Evolutionary conservation across 2,113 vertebrate species (phyloP).

Genomic region (Apodemus sylvaticus): DNA sequence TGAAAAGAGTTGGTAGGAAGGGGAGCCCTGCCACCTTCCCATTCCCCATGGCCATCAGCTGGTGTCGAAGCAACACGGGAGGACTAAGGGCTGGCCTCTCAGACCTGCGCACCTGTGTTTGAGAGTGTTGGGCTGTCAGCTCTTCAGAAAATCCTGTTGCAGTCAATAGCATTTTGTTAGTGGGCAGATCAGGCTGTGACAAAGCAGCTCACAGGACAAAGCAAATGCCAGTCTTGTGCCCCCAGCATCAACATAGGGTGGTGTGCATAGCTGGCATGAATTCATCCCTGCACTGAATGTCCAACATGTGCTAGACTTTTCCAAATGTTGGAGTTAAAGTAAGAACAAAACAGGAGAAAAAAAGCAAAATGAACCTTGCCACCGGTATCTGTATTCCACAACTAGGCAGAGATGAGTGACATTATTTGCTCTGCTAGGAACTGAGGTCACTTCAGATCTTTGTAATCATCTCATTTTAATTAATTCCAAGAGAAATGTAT

Average conservation of each 20-base stretch:
- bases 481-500: not conserved
- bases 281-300: not conserved
- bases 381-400: not conserved
- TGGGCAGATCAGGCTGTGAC: not conserved
- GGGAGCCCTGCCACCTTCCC: not conserved
- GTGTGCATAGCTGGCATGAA: not conserved
- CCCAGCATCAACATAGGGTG: not conserved
- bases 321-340: not conserved
- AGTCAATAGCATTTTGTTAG: not conserved
- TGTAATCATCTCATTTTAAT: not conserved
- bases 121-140: not conserved
- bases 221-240: too few species aligned
- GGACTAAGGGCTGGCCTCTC: not conserved
- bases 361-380: not conserved
- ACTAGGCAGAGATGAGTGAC: not conserved
- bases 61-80: not conserved
- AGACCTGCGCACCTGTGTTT: not conserved
- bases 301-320: not conserved
- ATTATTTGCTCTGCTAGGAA: slow-evolving; percentile 17
- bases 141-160: not conserved
- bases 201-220: not conserved
- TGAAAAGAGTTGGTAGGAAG: not conserved
- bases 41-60: not conserved
- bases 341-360: not conserved
- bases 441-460: not conserved